A percentile compares a stretch with the other conserved stretches of the same genome.
These are phyloP conservation scores for Calyptommatus sinebrachiatus DNA, from an alignment of 2,113 vertebrate genomes.

Conservation along the genomic window DNA sequence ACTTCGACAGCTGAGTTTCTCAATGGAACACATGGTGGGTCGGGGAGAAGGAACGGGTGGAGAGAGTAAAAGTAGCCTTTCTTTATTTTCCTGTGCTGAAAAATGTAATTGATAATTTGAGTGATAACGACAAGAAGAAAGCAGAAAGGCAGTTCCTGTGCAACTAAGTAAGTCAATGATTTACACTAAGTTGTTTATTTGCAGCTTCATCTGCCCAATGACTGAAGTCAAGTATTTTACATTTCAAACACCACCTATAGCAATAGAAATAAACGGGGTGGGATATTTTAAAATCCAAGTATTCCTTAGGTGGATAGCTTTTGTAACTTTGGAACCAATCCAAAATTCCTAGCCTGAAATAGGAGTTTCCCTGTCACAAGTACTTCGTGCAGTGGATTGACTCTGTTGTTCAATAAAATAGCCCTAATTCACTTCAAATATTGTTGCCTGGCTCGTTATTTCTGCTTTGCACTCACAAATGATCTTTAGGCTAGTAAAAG, in stretches of 20 bases:
- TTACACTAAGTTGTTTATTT: neutral
- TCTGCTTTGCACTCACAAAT: neutral
- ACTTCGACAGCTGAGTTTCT: conserved; percentile 39
- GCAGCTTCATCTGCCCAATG: neutral
- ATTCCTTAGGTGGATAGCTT: too few relatives aligned
- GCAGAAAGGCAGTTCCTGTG: neutral
- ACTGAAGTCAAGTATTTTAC: neutral
- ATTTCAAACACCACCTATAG: neutral
- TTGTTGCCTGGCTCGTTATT: too few relatives aligned
- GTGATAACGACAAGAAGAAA: neutral
- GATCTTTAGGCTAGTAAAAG: neutral
- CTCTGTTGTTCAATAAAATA: too few relatives aligned
- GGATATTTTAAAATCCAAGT: neutral
- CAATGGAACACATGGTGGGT: conserved; percentile 34
- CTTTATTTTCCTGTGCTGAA: conserved; percentile 23
- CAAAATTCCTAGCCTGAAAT: too few relatives aligned
- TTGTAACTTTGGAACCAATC: neutral
- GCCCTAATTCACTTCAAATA: too few relatives aligned
- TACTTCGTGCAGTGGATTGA: too few relatives aligned
- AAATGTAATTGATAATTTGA: conserved; percentile 14
- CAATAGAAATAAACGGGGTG: neutral
- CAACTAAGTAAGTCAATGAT: neutral
- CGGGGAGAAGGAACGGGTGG: neutral
- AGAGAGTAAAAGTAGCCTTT: neutral
- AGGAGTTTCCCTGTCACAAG: too few relatives aligned